These are phyloP conservation scores for Coranthus polyacanthus DNA, from an alignment of 2,797 vertebrate genomes.

Conservation along the genomic window DNA sequence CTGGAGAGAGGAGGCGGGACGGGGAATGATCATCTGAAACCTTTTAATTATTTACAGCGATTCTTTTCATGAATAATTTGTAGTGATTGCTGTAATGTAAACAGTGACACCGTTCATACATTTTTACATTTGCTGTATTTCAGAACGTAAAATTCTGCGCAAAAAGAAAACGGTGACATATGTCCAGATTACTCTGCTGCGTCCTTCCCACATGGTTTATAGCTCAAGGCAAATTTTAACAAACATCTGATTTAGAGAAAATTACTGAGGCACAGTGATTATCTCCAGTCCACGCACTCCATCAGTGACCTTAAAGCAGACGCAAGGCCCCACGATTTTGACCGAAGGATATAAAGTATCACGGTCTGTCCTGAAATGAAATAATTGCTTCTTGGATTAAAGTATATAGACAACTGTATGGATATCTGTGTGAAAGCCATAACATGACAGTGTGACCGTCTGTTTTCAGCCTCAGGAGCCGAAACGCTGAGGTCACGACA, in stretches of 20 bases:
- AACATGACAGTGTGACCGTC: conserved; percentile 59
- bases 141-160: background rate
- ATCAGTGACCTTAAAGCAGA: conserved; percentile 12
- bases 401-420: background rate
- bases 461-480: conserved; percentile 47
- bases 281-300: conserved; percentile 27
- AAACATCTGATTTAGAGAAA: conserved; percentile 23
- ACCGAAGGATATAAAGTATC: too few species aligned
- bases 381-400: conserved; percentile 11
- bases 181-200: background rate
- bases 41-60: conserved; percentile 5
- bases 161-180: background rate
- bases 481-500: conserved; percentile 26
- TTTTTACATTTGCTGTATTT: conserved; percentile 6
- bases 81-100: background rate
- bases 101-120: background rate
- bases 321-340: background rate
- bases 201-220: conserved; percentile 1
- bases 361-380: conserved; percentile 5
- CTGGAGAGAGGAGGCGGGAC: conserved; percentile 24
- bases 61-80: conserved; percentile 9
- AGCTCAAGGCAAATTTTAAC: background rate
- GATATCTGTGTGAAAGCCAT: conserved; percentile 37
- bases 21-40: conserved; percentile 25
- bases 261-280: conserved; percentile 13